These are phyloP conservation scores for Cardiocondyla obscurior DNA, from an alignment of 1,140 invertebrate genomes.

Conservation along the genomic window DNA sequence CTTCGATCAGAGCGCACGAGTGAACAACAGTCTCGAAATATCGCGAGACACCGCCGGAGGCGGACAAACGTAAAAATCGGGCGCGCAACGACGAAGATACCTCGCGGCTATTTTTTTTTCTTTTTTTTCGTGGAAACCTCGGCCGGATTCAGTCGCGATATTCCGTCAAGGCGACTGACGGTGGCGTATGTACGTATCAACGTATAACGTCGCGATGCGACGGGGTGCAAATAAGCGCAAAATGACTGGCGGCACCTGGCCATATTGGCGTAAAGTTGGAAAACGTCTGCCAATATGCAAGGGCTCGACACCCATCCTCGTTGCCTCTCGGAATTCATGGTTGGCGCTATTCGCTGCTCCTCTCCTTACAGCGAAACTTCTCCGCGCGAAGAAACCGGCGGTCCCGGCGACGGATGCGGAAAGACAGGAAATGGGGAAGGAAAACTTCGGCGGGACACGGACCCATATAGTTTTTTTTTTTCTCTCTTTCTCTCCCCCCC, in stretches of 20 bases:
- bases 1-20: neutral
- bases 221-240: constrained; percentile 74
- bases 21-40: constrained; percentile 6
- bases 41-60: neutral
- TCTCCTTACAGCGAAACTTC: constrained; percentile 30
- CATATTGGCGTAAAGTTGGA: constrained; percentile 75
- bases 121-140: no score
- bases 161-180: constrained; percentile 29
- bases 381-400: neutral
- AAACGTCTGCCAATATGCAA: constrained; percentile 66
- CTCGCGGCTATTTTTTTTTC: constrained; percentile 2
- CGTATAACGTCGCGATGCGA: constrained; percentile 50
- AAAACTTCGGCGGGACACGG: constrained; percentile 20
- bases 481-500: no score
- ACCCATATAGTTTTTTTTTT: constrained; percentile 48
- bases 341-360: neutral
- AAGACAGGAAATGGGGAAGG: constrained; percentile 8
- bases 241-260: constrained; percentile 71
- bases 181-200: constrained; percentile 25
- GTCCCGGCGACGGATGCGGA: neutral
- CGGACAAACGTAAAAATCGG: constrained; percentile 5
- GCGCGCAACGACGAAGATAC: constrained; percentile 1
- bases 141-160: constrained; percentile 7
- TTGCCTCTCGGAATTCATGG: constrained; percentile 61
- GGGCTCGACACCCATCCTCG: constrained; percentile 53